These are phyloP conservation scores for Laticauda colubrina DNA, from an alignment of 2,113 vertebrate species.

Conservation along the genomic window DNA sequence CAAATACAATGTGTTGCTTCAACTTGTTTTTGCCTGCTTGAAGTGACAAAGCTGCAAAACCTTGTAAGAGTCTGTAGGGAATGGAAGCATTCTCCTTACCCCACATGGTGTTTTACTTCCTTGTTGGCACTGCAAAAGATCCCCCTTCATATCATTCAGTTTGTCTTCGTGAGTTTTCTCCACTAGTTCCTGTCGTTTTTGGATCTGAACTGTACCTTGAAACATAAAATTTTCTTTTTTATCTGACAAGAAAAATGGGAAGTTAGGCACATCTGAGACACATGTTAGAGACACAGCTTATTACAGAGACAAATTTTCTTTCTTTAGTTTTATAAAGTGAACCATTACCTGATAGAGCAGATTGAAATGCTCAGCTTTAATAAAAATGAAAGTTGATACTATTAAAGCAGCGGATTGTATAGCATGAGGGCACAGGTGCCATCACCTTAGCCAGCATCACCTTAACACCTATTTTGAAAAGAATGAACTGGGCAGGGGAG, in stretches of 20 bases:
- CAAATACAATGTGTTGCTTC: background rate
- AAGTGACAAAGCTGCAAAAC: background rate
- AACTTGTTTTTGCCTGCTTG: background rate
- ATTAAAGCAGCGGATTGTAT: background rate
- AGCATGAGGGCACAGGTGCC: no score
- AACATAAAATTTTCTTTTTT: conserved; percentile 39
- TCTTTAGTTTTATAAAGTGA: background rate
- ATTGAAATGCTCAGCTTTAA: background rate
- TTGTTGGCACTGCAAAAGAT: conserved; percentile 70
- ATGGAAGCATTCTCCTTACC: conserved; percentile 60
- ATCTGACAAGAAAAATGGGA: conserved; percentile 12
- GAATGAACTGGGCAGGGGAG: background rate
- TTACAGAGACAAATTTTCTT: background rate
- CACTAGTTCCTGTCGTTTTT: conserved; percentile 77
- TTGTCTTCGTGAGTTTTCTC: conserved; percentile 71
- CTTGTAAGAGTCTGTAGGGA: background rate
- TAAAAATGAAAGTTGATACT: background rate
- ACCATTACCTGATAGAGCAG: background rate
- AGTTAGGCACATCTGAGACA: background rate
- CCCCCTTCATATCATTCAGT: conserved; percentile 68
- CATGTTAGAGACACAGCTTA: no score
- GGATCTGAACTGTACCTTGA: conserved; percentile 83
- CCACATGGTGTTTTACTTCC: conserved; percentile 57
- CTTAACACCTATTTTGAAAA: background rate
- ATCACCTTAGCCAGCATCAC: background rate